Percentiles rank a stretch among this genome's conserved stretches.
These are phyloP conservation scores for Erinaceus europaeus DNA, from an alignment of 2,113 vertebrate species.

Conservation along the genomic window DNA sequence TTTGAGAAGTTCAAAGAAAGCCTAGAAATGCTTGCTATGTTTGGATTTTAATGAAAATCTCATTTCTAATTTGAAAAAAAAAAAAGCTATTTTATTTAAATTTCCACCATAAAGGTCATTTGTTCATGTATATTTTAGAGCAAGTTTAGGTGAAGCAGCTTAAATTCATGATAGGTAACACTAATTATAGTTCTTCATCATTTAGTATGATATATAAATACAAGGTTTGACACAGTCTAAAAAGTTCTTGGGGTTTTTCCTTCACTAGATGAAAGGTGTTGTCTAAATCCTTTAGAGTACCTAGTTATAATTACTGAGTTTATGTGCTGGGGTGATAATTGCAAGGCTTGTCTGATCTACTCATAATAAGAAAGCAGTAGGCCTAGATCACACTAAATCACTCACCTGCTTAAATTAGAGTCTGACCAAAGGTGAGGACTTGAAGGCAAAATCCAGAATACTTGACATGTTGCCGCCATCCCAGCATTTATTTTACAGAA, in stretches of 20 bases:
- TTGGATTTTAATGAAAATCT: neutral
- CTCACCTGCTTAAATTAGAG: conserved; percentile 59
- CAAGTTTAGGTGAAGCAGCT: neutral
- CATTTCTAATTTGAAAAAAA: neutral
- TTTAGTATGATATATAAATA: conserved; percentile 32
- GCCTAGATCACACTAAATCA: conserved; percentile 42
- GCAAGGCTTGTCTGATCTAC: conserved; percentile 56
- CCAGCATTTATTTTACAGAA: conserved; percentile 28
- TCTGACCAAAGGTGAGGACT: conserved; percentile 44
- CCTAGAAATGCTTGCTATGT: neutral
- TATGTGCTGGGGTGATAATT: conserved; percentile 65
- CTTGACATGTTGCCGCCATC: conserved; percentile 34
- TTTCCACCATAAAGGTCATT: conserved; percentile 19
- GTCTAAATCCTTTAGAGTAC: conserved; percentile 24
- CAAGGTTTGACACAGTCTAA: neutral
- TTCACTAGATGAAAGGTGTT: conserved; percentile 54
- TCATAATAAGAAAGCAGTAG: conserved; percentile 31
- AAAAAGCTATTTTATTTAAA: conserved; percentile 3
- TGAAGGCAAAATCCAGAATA: conserved; percentile 42
- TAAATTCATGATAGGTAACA: conserved; percentile 34
- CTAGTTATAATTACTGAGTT: conserved; percentile 60
- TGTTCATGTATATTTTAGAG: neutral
- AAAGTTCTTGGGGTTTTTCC: conserved; percentile 33
- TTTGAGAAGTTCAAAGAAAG: neutral
- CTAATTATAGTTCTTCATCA: conserved; percentile 15